Conservation (phyloP, 1,140 invertebrate genomes). For the Marisa cornuarietis region DNA sequence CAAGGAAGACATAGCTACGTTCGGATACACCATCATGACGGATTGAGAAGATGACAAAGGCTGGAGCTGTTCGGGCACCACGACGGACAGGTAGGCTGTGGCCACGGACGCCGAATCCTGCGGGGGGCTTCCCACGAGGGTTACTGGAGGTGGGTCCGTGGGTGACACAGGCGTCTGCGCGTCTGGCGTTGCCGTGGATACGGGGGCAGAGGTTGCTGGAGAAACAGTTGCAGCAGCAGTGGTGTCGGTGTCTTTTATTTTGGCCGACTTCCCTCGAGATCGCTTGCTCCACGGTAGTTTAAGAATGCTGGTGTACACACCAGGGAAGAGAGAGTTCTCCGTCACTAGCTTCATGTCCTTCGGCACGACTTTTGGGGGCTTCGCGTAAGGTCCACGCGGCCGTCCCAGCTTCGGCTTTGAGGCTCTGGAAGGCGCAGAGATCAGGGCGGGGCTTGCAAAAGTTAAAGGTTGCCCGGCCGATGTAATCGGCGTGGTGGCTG, state of each 20-base stretch:
- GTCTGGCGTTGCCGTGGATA: not conserved
- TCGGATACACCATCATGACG: conserved; percentile 55
- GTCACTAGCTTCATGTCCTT: conserved; percentile 57
- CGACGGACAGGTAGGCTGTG: too few relatives aligned
- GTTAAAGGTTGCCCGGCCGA: not conserved
- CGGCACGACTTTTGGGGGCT: conserved; percentile 23
- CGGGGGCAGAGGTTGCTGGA: not conserved
- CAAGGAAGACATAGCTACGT: conserved; percentile 30
- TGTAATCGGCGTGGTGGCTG: not conserved
- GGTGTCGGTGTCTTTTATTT: conserved; percentile 21
- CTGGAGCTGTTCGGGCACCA: not conserved
- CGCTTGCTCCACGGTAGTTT: conserved; percentile 57
- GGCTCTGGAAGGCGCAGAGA: conserved; percentile 13
- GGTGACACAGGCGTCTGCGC: not conserved
- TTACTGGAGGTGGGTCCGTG: not conserved
- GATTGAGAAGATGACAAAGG: conserved; percentile 33
- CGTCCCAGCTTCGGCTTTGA: conserved; percentile 21
- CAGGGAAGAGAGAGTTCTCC: conserved; percentile 53
- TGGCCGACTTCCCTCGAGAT: conserved; percentile 43
- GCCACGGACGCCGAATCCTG: not conserved
- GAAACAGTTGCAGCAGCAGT: conserved; percentile 6
- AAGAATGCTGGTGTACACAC: conserved; percentile 59
- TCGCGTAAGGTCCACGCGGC: conserved; percentile 19
- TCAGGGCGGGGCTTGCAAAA: not conserved
- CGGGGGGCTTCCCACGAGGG: not conserved